phyloP scores from a whole-genome alignment of 2,888 invertebrate genomes.

The Pammene aurita region DNA sequence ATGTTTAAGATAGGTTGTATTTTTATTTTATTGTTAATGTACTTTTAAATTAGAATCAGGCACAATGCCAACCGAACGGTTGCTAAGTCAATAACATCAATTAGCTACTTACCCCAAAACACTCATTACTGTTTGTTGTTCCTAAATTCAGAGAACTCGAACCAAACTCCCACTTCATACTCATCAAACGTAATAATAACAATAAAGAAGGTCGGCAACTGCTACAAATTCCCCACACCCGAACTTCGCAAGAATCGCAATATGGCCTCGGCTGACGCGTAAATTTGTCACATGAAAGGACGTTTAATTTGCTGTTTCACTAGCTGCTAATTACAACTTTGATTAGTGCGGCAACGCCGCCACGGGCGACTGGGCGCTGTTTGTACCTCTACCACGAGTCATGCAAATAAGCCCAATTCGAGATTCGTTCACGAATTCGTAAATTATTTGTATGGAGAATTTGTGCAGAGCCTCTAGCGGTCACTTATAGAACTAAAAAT shows the following conservation, averaged over 20 bases:
- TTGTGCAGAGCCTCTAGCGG: no score
- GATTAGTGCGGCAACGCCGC: conserved; percentile 69
- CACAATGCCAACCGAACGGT: no score
- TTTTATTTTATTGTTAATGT: no score
- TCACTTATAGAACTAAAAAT: no score
- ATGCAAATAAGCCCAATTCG: no score
- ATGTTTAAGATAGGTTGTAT: no score
- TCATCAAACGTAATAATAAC: conserved; percentile 40
- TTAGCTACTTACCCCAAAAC: not conserved
- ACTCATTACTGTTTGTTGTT: conserved; percentile 6
- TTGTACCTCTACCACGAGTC: no score
- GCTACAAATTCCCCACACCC: conserved; percentile 30
- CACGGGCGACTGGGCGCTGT: conserved; percentile 49
- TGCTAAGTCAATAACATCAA: not conserved
- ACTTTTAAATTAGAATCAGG: no score
- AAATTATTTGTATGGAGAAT: no score
- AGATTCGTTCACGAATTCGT: no score
- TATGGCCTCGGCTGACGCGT: conserved; percentile 49
- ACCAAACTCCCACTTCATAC: conserved; percentile 25
- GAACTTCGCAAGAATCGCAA: conserved; percentile 32
- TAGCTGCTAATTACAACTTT: conserved; percentile 80
- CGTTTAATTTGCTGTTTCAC: conserved; percentile 80
- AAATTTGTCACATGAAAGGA: conserved; percentile 71
- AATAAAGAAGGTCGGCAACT: conserved; percentile 30
- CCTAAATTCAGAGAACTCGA: conserved; percentile 12